These are phyloP conservation scores for Leucophenga montana DNA, from an alignment of 2,888 invertebrate species.

Conservation along the genomic window DNA sequence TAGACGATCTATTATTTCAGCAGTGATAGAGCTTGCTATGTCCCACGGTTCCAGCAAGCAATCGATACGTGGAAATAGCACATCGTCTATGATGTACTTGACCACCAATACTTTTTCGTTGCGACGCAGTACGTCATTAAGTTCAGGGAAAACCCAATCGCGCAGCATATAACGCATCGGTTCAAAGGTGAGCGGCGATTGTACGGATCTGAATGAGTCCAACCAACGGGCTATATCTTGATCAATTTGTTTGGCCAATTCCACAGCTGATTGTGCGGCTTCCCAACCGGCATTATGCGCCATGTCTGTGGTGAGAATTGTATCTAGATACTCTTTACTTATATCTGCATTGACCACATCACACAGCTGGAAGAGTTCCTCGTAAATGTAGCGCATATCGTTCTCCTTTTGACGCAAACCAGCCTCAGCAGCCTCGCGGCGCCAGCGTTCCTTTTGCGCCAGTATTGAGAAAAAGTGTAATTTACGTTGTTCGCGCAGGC, in stretches of 20 bases:
- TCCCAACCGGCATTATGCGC: slow-evolving; percentile 76
- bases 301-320: slow-evolving; percentile 78
- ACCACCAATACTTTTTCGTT: slow-evolving; percentile 49
- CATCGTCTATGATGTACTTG: slow-evolving; percentile 66
- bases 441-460: slow-evolving; percentile 83
- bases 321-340: slow-evolving; percentile 78
- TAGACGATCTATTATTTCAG: slow-evolving; percentile 59
- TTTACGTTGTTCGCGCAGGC: slow-evolving; percentile 84
- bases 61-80: slow-evolving; percentile 72
- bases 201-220: slow-evolving; percentile 52
- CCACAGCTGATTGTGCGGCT: slow-evolving; percentile 75
- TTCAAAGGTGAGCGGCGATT: slow-evolving; percentile 57
- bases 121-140: slow-evolving; percentile 36
- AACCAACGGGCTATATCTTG: slow-evolving; percentile 69
- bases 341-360: slow-evolving; percentile 73
- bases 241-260: slow-evolving; percentile 77
- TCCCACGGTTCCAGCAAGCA: slow-evolving; percentile 68
- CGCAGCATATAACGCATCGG: slow-evolving; percentile 50
- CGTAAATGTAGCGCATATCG: slow-evolving; percentile 81
- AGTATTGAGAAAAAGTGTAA: slow-evolving; percentile 86
- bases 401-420: slow-evolving; percentile 85
- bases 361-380: slow-evolving; percentile 85
- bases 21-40: slow-evolving; percentile 46
- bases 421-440: slow-evolving; percentile 86
- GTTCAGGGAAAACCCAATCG: slow-evolving; percentile 54